These are phyloP conservation scores for Nemoura dubitans DNA, from an alignment of 2,888 invertebrate genomes.

Conservation along the genomic window DNA sequence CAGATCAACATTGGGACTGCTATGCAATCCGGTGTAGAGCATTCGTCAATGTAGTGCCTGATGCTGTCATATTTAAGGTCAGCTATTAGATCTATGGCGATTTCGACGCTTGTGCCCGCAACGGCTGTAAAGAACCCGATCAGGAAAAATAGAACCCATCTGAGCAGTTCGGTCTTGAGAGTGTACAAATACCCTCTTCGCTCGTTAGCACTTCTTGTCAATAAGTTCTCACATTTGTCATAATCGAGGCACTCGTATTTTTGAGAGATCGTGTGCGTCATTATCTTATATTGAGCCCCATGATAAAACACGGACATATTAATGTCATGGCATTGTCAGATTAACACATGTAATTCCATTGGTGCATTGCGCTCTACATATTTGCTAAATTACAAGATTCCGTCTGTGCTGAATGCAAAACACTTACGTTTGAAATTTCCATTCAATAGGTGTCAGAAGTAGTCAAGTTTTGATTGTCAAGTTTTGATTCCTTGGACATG, in stretches of 20 bases:
- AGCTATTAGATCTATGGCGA: slow-evolving; percentile 63
- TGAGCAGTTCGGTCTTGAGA: slow-evolving; percentile 58
- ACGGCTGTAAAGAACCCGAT: slow-evolving; percentile 68
- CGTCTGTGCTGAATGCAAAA: too few relatives aligned
- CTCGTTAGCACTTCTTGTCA: slow-evolving; percentile 63
- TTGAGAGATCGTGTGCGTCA: neutral
- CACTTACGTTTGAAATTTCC: too few relatives aligned
- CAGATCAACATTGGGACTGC: neutral
- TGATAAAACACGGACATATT: neutral
- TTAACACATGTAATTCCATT: neutral
- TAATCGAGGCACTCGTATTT: slow-evolving; percentile 64
- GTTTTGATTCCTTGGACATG: too few relatives aligned
- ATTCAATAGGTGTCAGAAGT: too few relatives aligned
- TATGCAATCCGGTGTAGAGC: neutral
- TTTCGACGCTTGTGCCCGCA: slow-evolving; percentile 66
- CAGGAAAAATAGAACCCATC: slow-evolving; percentile 69
- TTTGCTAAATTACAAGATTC: too few relatives aligned
- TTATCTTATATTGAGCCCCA: neutral
- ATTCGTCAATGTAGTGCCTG: neutral
- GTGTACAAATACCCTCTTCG: slow-evolving; percentile 56
- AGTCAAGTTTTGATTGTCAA: too few relatives aligned
- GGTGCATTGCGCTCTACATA: too few relatives aligned
- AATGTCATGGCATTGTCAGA: neutral
- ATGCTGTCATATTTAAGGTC: slow-evolving; percentile 61
- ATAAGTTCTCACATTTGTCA: slow-evolving; percentile 63